Evolutionary conservation across 2,888 invertebrate genomes (phyloP).

Genomic region (Chrysotoxum bicinctum): DNA sequence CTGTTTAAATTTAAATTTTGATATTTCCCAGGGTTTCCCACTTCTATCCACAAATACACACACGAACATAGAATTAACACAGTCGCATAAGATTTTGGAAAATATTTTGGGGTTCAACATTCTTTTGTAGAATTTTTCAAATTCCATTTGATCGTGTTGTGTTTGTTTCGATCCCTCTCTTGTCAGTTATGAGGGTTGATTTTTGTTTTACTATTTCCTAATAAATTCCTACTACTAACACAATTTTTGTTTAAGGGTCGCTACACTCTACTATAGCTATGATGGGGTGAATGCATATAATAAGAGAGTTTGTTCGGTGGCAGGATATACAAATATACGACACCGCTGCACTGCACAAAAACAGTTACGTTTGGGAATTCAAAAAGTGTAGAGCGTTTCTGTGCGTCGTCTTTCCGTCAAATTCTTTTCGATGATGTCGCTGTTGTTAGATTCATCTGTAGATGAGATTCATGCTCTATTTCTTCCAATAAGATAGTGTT

Average conservation of each 20-base stretch:
- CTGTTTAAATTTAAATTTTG: slow-evolving; percentile 36
- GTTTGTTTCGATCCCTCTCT: slow-evolving; percentile 8
- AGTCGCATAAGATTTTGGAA: not conserved
- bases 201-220: slow-evolving; percentile 32
- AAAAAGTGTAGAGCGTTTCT: slow-evolving; percentile 64
- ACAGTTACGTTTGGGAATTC: slow-evolving; percentile 72
- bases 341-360: slow-evolving; percentile 55
- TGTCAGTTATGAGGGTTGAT: slow-evolving; percentile 60
- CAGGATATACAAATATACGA: slow-evolving; percentile 58
- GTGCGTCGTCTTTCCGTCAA: not conserved
- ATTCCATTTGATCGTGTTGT: slow-evolving; percentile 66
- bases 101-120: slow-evolving; percentile 37
- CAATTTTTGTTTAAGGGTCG: slow-evolving; percentile 45
- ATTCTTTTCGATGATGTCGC: not conserved
- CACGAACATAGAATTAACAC: not conserved
- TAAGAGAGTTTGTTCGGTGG: slow-evolving; percentile 48
- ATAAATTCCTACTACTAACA: slow-evolving; percentile 45
- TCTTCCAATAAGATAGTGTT: not conserved
- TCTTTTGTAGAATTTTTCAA: slow-evolving; percentile 65
- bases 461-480: not conserved
- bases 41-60: not conserved
- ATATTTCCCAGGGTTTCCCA: slow-evolving; percentile 19
- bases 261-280: slow-evolving; percentile 27
- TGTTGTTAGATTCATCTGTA: slow-evolving; percentile 9
- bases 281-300: slow-evolving; percentile 37